phyloP scores from a whole-genome alignment of 2,113 vertebrate species.

The Erythrolamprus reginae region DNA sequence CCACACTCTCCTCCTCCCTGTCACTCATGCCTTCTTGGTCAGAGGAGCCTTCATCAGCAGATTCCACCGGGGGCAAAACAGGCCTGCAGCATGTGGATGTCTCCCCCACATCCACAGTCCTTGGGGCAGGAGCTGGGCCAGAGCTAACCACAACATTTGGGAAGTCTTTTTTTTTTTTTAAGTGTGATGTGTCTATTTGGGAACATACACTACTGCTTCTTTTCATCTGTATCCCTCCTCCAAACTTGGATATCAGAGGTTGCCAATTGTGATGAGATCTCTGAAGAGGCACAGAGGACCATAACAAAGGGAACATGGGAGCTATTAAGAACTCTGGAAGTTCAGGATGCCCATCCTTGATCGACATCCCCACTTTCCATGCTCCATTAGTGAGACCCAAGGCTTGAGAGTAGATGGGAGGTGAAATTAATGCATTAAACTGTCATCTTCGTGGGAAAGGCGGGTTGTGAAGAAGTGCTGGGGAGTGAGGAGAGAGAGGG shows the following conservation, averaged over 20 bases:
- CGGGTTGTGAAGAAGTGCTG: not conserved
- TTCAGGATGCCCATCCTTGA: too few species aligned
- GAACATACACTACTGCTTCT: not conserved
- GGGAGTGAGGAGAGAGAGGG: not conserved
- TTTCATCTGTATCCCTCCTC: not conserved
- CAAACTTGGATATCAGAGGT: not conserved
- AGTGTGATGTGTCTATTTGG: not conserved
- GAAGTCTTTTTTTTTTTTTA: not conserved
- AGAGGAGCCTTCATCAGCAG: too few species aligned
- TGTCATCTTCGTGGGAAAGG: not conserved
- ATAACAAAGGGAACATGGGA: not conserved
- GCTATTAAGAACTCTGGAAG: not conserved
- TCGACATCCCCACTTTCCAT: not conserved
- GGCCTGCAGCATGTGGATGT: too few species aligned
- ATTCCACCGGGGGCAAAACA: too few species aligned
- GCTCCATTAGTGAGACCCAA: not conserved
- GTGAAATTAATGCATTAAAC: not conserved
- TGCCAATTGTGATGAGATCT: not conserved
- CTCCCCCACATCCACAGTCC: too few species aligned
- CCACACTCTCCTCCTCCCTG: too few species aligned
- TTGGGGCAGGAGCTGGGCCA: too few species aligned
- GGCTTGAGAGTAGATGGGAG: not conserved
- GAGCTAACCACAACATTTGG: too few species aligned
- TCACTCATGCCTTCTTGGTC: too few species aligned
- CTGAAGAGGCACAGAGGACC: not conserved